Percentiles rank a stretch among this genome's conserved stretches.
These are phyloP conservation scores for Araneus ventricosus DNA, from an alignment of 1,140 invertebrate genomes.

Conservation along the genomic window DNA sequence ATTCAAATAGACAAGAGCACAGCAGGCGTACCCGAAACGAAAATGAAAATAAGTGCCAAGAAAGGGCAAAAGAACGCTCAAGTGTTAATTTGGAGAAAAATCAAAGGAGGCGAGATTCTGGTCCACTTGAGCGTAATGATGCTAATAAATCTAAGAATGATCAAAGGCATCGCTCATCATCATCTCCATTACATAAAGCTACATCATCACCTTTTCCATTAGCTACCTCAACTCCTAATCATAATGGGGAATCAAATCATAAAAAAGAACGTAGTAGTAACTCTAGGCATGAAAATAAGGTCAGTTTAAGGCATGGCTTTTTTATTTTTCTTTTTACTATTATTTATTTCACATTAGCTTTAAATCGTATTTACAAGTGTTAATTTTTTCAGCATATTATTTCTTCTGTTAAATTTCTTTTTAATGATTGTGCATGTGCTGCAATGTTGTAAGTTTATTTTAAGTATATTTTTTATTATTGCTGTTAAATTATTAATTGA, in stretches of 20 bases:
- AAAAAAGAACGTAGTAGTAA: conserved; percentile 69
- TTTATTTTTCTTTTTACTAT: conserved; percentile 55
- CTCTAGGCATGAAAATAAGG: conserved; percentile 75
- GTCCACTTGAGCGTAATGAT: conserved; percentile 64
- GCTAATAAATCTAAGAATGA: conserved; percentile 78
- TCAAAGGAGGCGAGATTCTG: conserved; percentile 72
- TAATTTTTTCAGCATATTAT: too few relatives aligned
- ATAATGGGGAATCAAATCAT: conserved; percentile 75
- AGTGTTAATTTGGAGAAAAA: conserved; percentile 75
- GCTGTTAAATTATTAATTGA: too few relatives aligned
- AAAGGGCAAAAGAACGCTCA: conserved; percentile 68
- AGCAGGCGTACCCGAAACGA: conserved; percentile 54
- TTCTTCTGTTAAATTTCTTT: too few relatives aligned
- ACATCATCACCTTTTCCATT: conserved; percentile 76
- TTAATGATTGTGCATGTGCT: too few relatives aligned
- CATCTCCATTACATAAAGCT: conserved; percentile 77
- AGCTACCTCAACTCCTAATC: conserved; percentile 73
- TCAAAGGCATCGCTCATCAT: conserved; percentile 76
- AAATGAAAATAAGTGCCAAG: conserved; percentile 72
- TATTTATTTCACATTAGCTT: not conserved
- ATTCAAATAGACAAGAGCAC: conserved; percentile 74
- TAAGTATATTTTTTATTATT: too few relatives aligned
- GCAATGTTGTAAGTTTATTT: too few relatives aligned
- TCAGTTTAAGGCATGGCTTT: conserved; percentile 63
- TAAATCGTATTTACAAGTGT: too few relatives aligned